Evolutionary conservation across 2,113 vertebrate species (phyloP), one percentile per base, ranked within the genome.

Genomic region (Penelope pileata): DNA sequence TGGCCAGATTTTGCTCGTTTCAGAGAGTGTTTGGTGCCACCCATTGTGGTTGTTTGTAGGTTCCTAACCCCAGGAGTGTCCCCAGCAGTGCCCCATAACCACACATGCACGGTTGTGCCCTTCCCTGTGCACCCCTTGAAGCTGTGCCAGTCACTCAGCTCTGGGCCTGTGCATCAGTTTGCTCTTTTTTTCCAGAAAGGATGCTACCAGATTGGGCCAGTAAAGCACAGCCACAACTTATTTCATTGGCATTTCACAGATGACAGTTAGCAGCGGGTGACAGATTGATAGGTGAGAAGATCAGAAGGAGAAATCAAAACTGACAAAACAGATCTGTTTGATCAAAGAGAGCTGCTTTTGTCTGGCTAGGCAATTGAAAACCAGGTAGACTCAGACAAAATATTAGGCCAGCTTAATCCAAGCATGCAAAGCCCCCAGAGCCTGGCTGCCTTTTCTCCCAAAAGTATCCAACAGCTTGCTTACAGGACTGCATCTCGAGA

Each of bases 231-330:
- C 50, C 51, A 75, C 1, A 2, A 10, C n/a, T 56, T 63, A 42
- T 79, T 76, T 43, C 5, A 0, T 34, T 79, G 67, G 36, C 26
- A 45, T 69, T 93, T 90, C 78, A 85, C 23, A 58, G 51, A 48
- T 62, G 69, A 72, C 84, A 92, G 36, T 16, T n/a, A 87, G 90
- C 79, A 90, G 50, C 59, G 91, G 74, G 42, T 80, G 56, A 69
- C n/a, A 90, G 36, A 83, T 21, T 75, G 42, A 40, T 40, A 82
- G 77, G 51, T 60, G 34, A 92, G 47, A 90, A 86, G 54, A 17
- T 30, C 26, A 74, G 26, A 74, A 85, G 66, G 22, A 69, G 22
- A 63, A 83, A 78, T 74, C 51, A 56, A 77, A 94, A 23, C 40
- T 88, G 69, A 75, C 51, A 93, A 30, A 92, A 88, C 8, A 22